Evolutionary conservation across 2,888 invertebrate species (phyloP), one percentile per base, ranked within the genome.

Genomic region (Lasiommata megera): DNA sequence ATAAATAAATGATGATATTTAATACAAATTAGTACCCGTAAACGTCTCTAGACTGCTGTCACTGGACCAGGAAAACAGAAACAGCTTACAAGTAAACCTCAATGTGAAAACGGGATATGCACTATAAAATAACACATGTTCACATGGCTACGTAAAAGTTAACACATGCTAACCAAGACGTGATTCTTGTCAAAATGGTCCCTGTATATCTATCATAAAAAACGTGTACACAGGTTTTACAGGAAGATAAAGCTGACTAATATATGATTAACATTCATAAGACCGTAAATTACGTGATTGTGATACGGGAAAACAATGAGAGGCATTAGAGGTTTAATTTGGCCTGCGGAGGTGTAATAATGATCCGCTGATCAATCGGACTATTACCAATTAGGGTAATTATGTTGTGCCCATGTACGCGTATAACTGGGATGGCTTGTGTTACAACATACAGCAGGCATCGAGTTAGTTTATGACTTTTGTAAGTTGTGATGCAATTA

Each of bases 311-410:
- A 53, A 50, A 46, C 56, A 61, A 61, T 58, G 53, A 44, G 52
- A 38, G 43, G 53, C 50, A 61, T 58, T 61, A 56, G 46, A 58
- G 47, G 48, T 43, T 56, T 54, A 44, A 52, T 58, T 54, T 56
- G 53, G 40, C 54, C 38, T 38, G 48, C 48, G 56, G 61, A 54
- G 31, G 31, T 58, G 54, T 51, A 46, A 54, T 58, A 54, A 61
- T 61, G 36, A 51, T n/a, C 47, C 36, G 54, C 40, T 57, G 48
- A 56, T 56, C 56, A 50, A 50, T 46, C 48, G 50, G 28, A 12
- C 50, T 44, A 50, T 51, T 55, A 61, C 54, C 58, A 47, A 55
- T 61, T 52, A 61, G 23, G 53, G 41, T 41, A 60, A 56, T 60
- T 60, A 60, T 56, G 43, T 48, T 48, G 43, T 53, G 36, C 43